Evolutionary conservation across 2,888 invertebrate species (phyloP), one percentile per base, ranked within the genome.

Genomic region (Fragum whitleyi): DNA sequence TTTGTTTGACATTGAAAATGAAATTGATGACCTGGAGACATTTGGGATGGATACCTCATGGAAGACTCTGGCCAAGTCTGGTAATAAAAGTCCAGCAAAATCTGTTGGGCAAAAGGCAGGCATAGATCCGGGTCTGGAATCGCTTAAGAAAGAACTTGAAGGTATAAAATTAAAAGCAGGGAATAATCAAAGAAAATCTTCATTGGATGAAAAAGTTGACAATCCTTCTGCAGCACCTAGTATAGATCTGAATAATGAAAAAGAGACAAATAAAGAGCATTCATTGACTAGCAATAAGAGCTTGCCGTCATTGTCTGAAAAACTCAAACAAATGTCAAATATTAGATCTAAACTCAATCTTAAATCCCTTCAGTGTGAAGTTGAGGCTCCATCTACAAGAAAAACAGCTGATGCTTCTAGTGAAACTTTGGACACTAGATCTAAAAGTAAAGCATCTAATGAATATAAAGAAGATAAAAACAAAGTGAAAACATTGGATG

Each of bases 1-100:
- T 28, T 42, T 83, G 74, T 88, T 88, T 81, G 87, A 83, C 19
- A n/a, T 77, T 59, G 81, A 81, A 19, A 61, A 79, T 26, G 78
- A 77, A 47, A 87, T 89, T 53, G 88, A 88, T 39, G 86, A 87
- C 74, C 72, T 88, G 23, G 89, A 89, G 59, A 83, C 86, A 23
- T 86, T 86, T 75, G 86, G 86, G 67, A 77, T 77, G 73, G 79
- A 83, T 23, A 69, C 14, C 21, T 69, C 68, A 14, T 61, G 65
- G 71, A 68, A 65, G 16, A 21, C 57, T 5, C 1, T 23, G 16
- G 14, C 23, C 26, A 61, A 71, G 32, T n/a, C 16, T 57, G 67
- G 36, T 62, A 32, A 55, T 14, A 55, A n/a, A 14, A 26, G 19
- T 26, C 36, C 26, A n/a, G 28, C 3, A 39, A 21, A 16, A 19